Percentiles rank a stretch among this genome's conserved stretches.
Conservation (phyloP, 2,888 invertebrate genomes). For the Alloplasta piceator region DNA sequence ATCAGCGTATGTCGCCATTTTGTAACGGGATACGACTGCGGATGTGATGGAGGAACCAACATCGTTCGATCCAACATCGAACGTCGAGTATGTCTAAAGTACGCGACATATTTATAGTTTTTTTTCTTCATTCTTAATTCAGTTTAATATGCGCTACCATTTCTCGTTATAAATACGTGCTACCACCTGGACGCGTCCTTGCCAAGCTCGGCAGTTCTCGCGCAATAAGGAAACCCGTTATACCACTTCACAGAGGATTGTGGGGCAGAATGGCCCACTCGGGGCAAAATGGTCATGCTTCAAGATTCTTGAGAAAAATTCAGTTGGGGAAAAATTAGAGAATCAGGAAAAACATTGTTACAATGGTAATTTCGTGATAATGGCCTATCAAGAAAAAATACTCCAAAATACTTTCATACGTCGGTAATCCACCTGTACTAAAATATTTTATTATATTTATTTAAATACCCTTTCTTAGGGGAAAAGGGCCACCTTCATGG, state of each 20-base stretch:
- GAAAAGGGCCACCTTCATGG: no score
- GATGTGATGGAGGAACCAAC: not conserved
- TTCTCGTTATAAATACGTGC: slow-evolving; percentile 22
- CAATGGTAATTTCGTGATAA: no score
- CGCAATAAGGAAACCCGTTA: slow-evolving; percentile 55
- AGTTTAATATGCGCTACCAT: not conserved
- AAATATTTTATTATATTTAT: no score
- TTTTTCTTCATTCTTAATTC: not conserved
- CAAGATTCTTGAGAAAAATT: no score
- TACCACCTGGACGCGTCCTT: slow-evolving; percentile 57
- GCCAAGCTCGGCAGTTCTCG: slow-evolving; percentile 46
- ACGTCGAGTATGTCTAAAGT: not conserved
- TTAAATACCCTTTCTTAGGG: no score
- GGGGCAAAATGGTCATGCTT: no score
- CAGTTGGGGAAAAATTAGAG: no score
- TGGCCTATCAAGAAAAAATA: no score
- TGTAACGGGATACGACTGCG: slow-evolving; percentile 13
- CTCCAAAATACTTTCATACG: no score
- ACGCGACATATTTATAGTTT: not conserved
- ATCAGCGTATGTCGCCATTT: not conserved
- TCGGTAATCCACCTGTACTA: no score
- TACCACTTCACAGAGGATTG: slow-evolving; percentile 24
- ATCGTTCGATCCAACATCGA: slow-evolving; percentile 2
- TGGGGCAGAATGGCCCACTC: no score
- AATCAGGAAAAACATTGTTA: no score